These are phyloP conservation scores for Pempheris klunzingeri DNA, from an alignment of 2,797 vertebrate genomes.

Conservation along the genomic window DNA sequence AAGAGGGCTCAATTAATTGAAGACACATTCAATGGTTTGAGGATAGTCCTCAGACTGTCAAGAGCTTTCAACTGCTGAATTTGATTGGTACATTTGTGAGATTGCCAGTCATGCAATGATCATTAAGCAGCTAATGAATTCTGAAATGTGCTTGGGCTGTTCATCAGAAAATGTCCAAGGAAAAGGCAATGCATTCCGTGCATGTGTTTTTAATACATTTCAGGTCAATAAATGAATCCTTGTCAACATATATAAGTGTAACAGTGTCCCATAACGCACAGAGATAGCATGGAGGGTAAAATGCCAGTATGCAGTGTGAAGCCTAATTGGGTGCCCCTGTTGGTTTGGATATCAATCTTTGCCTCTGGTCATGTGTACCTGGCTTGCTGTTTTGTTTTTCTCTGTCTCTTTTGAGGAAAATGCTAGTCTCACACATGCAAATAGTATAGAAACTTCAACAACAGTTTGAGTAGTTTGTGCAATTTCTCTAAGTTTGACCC, in stretches of 20 bases:
- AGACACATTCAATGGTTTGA: background rate
- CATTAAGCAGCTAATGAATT: slow-evolving; percentile 61
- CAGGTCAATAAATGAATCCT: slow-evolving; percentile 43
- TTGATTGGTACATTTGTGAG: slow-evolving; percentile 49
- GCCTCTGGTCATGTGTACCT: slow-evolving; percentile 48
- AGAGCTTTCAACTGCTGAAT: slow-evolving; percentile 14
- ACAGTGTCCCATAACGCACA: background rate
- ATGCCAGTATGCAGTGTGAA: background rate
- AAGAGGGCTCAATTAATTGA: background rate
- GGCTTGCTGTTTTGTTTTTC: slow-evolving; percentile 15
- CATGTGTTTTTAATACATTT: slow-evolving; percentile 60
- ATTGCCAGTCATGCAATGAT: slow-evolving; percentile 34
- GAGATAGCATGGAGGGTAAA: slow-evolving; percentile 1
- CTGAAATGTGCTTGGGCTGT: slow-evolving; percentile 45
- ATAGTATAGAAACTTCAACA: slow-evolving; percentile 19
- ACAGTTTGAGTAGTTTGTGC: background rate
- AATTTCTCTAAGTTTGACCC: background rate
- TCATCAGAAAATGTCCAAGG: slow-evolving; percentile 34
- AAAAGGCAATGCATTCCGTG: background rate
- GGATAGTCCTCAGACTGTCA: slow-evolving; percentile 10
- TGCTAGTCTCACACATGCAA: slow-evolving; percentile 14
- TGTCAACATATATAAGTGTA: slow-evolving; percentile 21
- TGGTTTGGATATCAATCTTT: slow-evolving; percentile 45
- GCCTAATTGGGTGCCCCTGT: slow-evolving; percentile 43
- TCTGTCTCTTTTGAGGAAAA: slow-evolving; percentile 23